These are phyloP conservation scores for Stomorhina lunata DNA, from an alignment of 2,888 invertebrate genomes.

Conservation along the genomic window DNA sequence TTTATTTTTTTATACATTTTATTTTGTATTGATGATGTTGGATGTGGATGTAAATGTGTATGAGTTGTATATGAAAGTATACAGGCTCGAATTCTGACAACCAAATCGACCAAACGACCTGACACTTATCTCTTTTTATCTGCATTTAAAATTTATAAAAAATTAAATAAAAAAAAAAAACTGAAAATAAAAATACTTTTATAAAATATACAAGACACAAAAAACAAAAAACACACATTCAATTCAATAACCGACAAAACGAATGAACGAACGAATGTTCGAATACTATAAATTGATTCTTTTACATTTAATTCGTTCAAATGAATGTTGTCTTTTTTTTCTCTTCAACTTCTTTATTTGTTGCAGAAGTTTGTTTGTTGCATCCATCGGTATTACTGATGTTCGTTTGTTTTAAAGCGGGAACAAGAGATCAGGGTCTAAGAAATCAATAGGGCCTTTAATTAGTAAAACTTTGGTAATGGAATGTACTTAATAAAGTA, in stretches of 20 bases:
- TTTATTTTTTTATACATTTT: no score
- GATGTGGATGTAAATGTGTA: no score
- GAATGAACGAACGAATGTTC: not conserved
- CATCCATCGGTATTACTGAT: constrained; percentile 39
- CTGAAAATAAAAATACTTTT: constrained; percentile 32
- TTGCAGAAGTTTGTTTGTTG: not conserved
- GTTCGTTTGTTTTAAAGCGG: no score
- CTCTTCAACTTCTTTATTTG: constrained; percentile 2
- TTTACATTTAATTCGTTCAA: constrained; percentile 65
- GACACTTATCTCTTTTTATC: constrained; percentile 71
- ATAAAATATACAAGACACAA: constrained; percentile 10
- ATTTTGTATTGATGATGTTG: no score
- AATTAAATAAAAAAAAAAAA: constrained; percentile 36
- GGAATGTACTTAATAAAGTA: no score
- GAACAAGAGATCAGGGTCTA: no score
- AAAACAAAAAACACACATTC: not conserved
- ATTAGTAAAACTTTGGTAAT: no score
- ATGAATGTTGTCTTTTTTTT: constrained; percentile 31
- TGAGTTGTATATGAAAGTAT: no score
- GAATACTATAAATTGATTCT: constrained; percentile 67
- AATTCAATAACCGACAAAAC: not conserved
- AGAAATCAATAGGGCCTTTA: no score
- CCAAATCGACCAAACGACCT: constrained; percentile 67
- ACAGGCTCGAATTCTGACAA: constrained; percentile 60
- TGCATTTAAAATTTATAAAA: constrained; percentile 66